Percentiles rank a stretch among this genome's conserved stretches.
These are phyloP conservation scores for Drosophila subobscura DNA, from an alignment of 1,140 invertebrate genomes.

Conservation along the genomic window DNA sequence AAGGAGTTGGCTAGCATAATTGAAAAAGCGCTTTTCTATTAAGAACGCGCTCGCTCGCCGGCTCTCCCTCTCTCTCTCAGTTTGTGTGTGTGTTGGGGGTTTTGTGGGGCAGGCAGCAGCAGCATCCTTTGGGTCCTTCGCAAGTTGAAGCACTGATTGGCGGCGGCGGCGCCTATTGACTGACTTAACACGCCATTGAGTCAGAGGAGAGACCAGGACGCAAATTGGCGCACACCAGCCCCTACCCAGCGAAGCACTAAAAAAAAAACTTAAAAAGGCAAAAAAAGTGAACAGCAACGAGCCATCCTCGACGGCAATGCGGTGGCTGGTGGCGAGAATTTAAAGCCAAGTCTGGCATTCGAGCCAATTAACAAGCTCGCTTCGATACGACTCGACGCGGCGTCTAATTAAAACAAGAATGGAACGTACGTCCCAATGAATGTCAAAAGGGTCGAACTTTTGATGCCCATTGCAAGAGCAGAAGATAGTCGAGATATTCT, in stretches of 20 bases:
- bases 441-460: background rate
- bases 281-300: conserved; percentile 45
- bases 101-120: no score
- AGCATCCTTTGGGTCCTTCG: conserved; percentile 19
- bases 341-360: conserved; percentile 54
- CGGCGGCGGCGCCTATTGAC: conserved; percentile 80
- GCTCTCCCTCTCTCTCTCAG: conserved; percentile 23
- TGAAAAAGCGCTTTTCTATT: conserved; percentile 82
- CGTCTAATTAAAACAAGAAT: conserved; percentile 69
- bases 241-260: conserved; percentile 37
- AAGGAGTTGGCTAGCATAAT: conserved; percentile 79
- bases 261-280: conserved; percentile 4
- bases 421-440: background rate
- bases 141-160: conserved; percentile 76
- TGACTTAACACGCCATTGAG: conserved; percentile 81
- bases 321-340: conserved; percentile 37
- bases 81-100: conserved; percentile 1
- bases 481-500: no score
- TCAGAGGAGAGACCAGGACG: conserved; percentile 46
- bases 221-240: conserved; percentile 66
- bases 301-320: conserved; percentile 26
- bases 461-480: no score
- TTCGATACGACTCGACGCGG: conserved; percentile 37
- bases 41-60: conserved; percentile 62
- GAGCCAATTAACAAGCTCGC: conserved; percentile 68